Conservation (phyloP, 2,888 invertebrate genomes). For the Oligia strigilis region DNA sequence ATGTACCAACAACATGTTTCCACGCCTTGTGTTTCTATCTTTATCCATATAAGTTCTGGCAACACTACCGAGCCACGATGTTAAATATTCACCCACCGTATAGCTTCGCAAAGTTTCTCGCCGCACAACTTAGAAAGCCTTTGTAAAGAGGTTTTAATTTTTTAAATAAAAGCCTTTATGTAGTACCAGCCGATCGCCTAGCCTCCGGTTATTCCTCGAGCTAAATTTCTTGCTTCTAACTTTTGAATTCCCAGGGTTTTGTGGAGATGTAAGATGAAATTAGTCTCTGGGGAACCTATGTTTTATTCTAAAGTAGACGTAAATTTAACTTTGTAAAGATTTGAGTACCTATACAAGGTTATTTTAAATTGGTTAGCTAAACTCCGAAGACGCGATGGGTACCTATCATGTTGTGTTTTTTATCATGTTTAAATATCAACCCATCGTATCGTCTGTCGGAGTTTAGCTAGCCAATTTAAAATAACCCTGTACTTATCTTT, state of each 20-base stretch:
- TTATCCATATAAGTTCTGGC: constrained; percentile 30
- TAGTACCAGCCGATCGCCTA: constrained; percentile 51
- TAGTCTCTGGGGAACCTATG: constrained; percentile 13
- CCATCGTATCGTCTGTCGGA: neutral
- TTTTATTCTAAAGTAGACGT: constrained; percentile 27
- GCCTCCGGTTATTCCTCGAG: constrained; percentile 45
- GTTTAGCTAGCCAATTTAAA: neutral
- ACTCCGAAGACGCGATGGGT: neutral
- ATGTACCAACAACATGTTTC: neutral
- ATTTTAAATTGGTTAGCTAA: neutral
- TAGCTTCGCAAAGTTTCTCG: constrained; percentile 55
- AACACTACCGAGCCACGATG: constrained; percentile 36
- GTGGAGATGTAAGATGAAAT: constrained; percentile 26
- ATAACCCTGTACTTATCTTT: neutral
- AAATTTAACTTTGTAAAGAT: neutral
- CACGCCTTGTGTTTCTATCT: constrained; percentile 19
- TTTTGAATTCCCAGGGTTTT: constrained; percentile 44
- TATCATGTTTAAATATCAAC: neutral
- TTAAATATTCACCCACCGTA: constrained; percentile 59
- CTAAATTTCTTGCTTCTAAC: constrained; percentile 41
- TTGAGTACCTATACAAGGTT: neutral
- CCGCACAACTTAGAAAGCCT: constrained; percentile 50
- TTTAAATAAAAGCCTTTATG: constrained; percentile 58
- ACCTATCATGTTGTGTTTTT: neutral
- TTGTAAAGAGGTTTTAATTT: constrained; percentile 61